These are phyloP conservation scores for Cynopterus brachyotis DNA, from an alignment of 2,113 vertebrate genomes.

Conservation along the genomic window DNA sequence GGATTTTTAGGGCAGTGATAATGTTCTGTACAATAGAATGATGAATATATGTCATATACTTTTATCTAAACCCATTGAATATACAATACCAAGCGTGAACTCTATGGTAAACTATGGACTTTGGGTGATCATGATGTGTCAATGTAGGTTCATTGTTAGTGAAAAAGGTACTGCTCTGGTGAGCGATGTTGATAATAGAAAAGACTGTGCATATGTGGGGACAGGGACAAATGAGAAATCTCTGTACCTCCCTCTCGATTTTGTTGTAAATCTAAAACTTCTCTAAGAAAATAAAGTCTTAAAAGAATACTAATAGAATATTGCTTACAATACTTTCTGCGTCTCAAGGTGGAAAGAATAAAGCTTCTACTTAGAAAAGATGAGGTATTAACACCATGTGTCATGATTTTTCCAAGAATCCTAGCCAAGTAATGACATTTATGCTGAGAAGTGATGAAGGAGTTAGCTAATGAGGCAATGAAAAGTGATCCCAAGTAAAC, in stretches of 20 bases:
- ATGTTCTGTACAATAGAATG: not conserved
- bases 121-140: not conserved
- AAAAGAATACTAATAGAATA: not conserved
- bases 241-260: not conserved
- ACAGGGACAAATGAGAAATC: not conserved
- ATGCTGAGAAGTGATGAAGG: not conserved
- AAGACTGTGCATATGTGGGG: not conserved
- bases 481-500: not conserved
- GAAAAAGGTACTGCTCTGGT: not conserved
- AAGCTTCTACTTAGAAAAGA: slow-evolving; percentile 7
- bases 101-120: not conserved
- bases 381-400: not conserved
- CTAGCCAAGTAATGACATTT: slow-evolving; percentile 20
- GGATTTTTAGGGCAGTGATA: not conserved
- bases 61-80: not conserved
- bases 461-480: slow-evolving; percentile 4
- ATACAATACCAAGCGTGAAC: not conserved
- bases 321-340: not conserved
- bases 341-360: not conserved
- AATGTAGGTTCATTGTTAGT: not conserved
- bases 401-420: slow-evolving; percentile 36
- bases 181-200: not conserved
- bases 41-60: not conserved
- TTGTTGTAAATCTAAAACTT: not conserved
- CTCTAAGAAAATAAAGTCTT: not conserved